Evolutionary conservation across 2,797 vertebrate genomes (phyloP), one percentile per base, ranked within the genome.

Genomic region (Dipus sagitta): DNA sequence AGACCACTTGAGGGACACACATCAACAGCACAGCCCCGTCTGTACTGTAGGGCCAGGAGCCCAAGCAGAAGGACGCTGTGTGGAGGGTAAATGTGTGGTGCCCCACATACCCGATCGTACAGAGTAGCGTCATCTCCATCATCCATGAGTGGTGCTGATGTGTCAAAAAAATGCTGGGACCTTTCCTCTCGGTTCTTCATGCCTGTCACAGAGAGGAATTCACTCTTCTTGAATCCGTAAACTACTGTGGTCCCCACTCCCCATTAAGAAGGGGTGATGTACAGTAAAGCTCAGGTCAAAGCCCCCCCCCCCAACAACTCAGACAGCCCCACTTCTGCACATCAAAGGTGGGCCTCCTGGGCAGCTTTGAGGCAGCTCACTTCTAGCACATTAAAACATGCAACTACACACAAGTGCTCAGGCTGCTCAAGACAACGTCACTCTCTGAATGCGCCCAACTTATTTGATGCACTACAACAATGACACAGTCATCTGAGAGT

Each of bases 131-230:
- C 99, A 86, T 99, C 99, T 80, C 99, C 99, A 76, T 99, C 99
- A 93, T 99, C 99, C 99, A 99, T 99, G 42, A 99, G 98, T 0
- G 99, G 99, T n/a, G 99, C 99, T 1, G 99, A 99, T 0, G 98
- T 98, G 96, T 99, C 99, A 70, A 99, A 99, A 98, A 99, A 99
- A 98, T 99, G 99, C 98, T 99, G 99, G 8, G 99, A 99, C 96
- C 99, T 98, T 97, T 99, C 99, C 98, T 99, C 99, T 71, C 99
- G 99, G 96, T 99, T 99, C 98, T 99, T 99, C 99, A 99, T 99
- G 92, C 99, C 99, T 99, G 94, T 32, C 95, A 85, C 91, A 96
- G 93, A 95, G 3, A 97, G 94, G 93, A 96, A 79, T 60, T 32
- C 91, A 91, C 88, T 88, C 96, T 91, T 97, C 79, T 86, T 1